Evolutionary conservation across 2,113 vertebrate species (phyloP).

Genomic region (Myiagra hebetior): DNA sequence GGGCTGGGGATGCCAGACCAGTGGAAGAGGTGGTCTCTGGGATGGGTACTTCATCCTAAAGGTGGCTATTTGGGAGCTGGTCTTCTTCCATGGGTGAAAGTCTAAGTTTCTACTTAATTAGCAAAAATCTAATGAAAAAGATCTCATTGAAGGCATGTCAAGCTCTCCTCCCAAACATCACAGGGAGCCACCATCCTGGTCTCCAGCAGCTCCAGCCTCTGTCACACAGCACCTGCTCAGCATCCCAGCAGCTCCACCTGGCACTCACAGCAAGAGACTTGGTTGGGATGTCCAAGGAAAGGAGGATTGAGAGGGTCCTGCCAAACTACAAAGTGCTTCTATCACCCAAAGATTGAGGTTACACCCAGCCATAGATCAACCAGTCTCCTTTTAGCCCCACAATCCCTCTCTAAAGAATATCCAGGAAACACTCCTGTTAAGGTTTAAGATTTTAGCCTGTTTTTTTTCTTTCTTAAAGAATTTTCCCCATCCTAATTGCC

Average conservation of each 20-base stretch:
- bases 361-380: background rate
- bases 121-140: background rate
- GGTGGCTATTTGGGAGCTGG: background rate
- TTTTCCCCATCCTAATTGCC: no score
- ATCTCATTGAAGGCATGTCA: background rate
- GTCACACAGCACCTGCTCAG: background rate
- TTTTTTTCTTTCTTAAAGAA: no score
- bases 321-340: background rate
- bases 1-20: background rate
- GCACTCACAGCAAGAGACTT: background rate
- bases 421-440: background rate
- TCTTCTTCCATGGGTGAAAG: background rate
- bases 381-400: background rate
- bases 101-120: background rate
- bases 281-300: background rate
- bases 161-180: background rate
- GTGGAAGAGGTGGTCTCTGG: background rate
- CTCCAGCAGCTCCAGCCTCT: background rate
- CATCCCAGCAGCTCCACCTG: background rate
- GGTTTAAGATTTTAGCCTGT: no score
- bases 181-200: background rate
- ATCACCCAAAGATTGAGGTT: background rate
- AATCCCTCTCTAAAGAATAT: background rate
- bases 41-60: background rate
- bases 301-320: background rate